Percentiles rank a stretch among this genome's conserved stretches.
These are phyloP conservation scores for Carassius carassius DNA, from an alignment of 2,113 vertebrate genomes.

Conservation along the genomic window DNA sequence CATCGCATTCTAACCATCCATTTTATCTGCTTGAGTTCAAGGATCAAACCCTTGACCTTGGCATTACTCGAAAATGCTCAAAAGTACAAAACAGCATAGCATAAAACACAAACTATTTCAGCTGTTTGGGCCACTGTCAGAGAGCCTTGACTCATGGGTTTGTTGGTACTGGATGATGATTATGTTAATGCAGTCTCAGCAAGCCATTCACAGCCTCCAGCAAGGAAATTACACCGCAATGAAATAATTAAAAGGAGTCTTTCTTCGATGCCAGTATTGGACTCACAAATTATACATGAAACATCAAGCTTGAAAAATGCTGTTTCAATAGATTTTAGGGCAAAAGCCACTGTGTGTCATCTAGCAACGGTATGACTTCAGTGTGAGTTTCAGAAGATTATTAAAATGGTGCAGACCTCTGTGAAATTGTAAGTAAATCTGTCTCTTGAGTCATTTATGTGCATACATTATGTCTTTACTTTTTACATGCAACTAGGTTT, in stretches of 20 bases:
- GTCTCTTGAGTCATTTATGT: not conserved
- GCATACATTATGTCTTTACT: not conserved
- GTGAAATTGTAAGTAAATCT: slow-evolving; percentile 26
- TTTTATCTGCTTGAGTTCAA: not conserved
- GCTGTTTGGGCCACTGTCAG: slow-evolving; percentile 48
- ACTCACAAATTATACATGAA: slow-evolving; percentile 60
- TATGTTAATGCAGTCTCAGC: slow-evolving; percentile 68
- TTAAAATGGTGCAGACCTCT: slow-evolving; percentile 30
- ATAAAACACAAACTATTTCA: slow-evolving; percentile 19
- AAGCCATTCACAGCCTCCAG: slow-evolving; percentile 63
- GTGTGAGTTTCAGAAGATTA: not conserved
- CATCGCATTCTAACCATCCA: not conserved
- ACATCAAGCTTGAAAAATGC: slow-evolving; percentile 63
- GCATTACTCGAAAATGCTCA: not conserved
- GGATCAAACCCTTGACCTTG: not conserved
- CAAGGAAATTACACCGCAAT: slow-evolving; percentile 68
- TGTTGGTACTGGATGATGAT: slow-evolving; percentile 57
- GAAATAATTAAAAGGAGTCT: slow-evolving; percentile 78
- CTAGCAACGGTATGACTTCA: slow-evolving; percentile 51
- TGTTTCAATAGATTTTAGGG: slow-evolving; percentile 64
- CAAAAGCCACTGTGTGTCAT: slow-evolving; percentile 50
- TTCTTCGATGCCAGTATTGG: slow-evolving; percentile 69
- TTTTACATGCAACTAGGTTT: not conserved
- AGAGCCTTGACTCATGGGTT: slow-evolving; percentile 49
- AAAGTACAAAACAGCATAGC: not conserved